Percentiles rank a stretch among this genome's conserved stretches.
Evolutionary conservation across 2,113 vertebrate genomes (phyloP).

Genomic region (human): DNA sequence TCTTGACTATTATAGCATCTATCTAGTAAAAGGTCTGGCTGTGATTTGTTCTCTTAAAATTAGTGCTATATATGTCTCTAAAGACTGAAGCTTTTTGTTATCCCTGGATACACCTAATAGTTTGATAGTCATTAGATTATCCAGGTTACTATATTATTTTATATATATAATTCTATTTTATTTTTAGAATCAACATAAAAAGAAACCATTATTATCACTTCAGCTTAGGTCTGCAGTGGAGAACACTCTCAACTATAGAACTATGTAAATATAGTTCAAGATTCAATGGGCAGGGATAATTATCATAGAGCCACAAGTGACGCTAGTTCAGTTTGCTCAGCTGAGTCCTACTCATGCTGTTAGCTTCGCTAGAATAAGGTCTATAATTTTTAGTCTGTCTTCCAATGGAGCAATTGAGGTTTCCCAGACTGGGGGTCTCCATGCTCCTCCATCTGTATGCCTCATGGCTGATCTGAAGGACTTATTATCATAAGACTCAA

Average conservation of each 20-base stretch:
- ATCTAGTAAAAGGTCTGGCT: neutral
- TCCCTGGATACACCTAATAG: neutral
- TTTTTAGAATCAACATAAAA: constrained; percentile 36
- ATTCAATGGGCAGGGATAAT: neutral
- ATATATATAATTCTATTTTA: neutral
- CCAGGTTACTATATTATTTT: neutral
- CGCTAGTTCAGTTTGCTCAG: neutral
- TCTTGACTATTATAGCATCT: neutral
- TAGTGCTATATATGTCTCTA: neutral
- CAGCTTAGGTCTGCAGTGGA: neutral
- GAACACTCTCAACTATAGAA: neutral
- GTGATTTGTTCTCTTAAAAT: constrained; percentile 9
- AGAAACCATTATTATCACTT: neutral
- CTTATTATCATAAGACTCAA: neutral
- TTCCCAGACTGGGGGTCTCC: neutral
- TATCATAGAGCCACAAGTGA: neutral
- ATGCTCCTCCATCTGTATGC: neutral
- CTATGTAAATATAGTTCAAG: neutral
- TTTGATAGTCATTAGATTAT: constrained; percentile 42
- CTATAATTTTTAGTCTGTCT: neutral
- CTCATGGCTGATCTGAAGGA: neutral
- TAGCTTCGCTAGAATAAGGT: neutral
- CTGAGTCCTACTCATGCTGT: neutral
- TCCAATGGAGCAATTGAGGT: neutral
- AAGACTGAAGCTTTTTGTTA: neutral